These are phyloP conservation scores for Sebastes oblongus DNA, from an alignment of 2,797 vertebrate genomes.

Conservation along the genomic window DNA sequence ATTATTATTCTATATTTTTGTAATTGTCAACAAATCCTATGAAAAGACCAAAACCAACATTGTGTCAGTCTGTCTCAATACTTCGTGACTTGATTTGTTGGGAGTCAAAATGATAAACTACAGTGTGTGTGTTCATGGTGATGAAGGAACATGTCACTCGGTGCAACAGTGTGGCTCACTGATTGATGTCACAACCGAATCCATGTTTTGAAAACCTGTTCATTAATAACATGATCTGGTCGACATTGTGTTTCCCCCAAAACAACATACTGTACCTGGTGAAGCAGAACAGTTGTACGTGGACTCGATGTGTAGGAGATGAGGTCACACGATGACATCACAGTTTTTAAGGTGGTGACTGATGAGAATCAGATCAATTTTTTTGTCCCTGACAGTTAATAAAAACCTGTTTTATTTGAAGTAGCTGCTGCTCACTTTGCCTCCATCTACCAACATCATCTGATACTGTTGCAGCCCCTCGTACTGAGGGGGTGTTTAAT, in stretches of 20 bases:
- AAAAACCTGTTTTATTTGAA: constrained; percentile 38
- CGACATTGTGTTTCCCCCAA: constrained; percentile 13
- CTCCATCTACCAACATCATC: background rate
- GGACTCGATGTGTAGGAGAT: constrained; percentile 20
- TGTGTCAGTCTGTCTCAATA: background rate
- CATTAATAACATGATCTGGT: background rate
- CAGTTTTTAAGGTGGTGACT: constrained; percentile 23
- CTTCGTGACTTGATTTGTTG: background rate
- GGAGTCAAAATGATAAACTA: background rate
- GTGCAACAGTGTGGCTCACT: background rate
- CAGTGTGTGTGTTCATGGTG: background rate
- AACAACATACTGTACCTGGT: background rate
- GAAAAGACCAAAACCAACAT: constrained; percentile 5
- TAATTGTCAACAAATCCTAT: background rate
- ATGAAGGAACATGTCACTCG: background rate
- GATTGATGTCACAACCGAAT: background rate
- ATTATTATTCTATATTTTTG: background rate
- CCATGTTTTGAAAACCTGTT: background rate
- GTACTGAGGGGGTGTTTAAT: background rate
- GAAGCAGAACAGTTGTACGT: constrained; percentile 14
- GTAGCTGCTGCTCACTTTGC: constrained; percentile 25
- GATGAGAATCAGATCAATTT: constrained; percentile 28
- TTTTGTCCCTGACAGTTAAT: constrained; percentile 17
- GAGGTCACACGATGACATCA: constrained; percentile 20
- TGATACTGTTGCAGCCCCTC: background rate